A percentile compares a stretch with the other conserved stretches of the same genome.
These are phyloP conservation scores for Xestia sexstrigata DNA, from an alignment of 2,888 invertebrate species.

Conservation along the genomic window DNA sequence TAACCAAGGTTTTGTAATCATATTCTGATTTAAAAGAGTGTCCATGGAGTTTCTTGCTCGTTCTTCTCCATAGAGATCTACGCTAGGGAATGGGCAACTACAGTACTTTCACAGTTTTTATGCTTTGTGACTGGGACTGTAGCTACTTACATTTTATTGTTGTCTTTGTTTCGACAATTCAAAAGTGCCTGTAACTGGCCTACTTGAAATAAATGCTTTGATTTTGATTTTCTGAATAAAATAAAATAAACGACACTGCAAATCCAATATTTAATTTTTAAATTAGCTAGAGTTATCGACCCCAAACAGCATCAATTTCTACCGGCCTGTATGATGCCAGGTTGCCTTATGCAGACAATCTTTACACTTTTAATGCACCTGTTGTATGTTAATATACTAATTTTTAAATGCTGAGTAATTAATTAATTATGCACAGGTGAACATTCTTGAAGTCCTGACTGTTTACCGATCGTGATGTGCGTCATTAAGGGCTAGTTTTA, in stretches of 20 bases:
- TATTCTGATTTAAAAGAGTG: no score
- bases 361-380: slow-evolving; percentile 21
- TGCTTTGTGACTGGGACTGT: no score
- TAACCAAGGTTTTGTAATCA: no score
- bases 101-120: no score
- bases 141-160: no score
- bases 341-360: neutral
- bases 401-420: slow-evolving; percentile 9
- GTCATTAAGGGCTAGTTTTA: neutral
- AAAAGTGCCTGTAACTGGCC: no score
- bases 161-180: no score
- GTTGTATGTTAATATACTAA: slow-evolving; percentile 39
- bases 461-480: neutral
- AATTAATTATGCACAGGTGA: neutral
- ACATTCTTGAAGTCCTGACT: neutral
- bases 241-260: neutral
- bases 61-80: no score
- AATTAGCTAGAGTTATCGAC: neutral
- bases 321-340: neutral
- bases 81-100: no score
- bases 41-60: no score
- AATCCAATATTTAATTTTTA: no score
- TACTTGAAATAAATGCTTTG: no score
- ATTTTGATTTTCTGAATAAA: neutral
- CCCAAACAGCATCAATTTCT: neutral